Evolutionary conservation across 2,888 invertebrate genomes (phyloP).

Genomic region (Ectemnius lituratus): DNA sequence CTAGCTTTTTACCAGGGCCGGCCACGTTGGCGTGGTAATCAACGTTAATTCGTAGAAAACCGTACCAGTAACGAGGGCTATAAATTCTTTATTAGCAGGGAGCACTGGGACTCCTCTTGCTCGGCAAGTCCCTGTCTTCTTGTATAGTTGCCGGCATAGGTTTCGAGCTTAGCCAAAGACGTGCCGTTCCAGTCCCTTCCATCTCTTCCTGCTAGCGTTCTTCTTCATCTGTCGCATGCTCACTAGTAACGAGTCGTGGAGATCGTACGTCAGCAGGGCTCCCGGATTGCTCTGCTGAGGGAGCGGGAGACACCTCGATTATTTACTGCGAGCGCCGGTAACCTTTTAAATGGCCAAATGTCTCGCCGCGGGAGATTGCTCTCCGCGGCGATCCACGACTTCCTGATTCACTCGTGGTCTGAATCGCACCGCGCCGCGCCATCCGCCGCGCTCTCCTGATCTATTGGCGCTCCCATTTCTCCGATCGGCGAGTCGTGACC

Average conservation of each 20-base stretch:
- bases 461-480: too few relatives aligned
- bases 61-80: slow-evolving; percentile 75
- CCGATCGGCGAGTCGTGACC: slow-evolving; percentile 4
- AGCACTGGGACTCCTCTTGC: slow-evolving; percentile 27
- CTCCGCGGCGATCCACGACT: slow-evolving; percentile 38
- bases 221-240: slow-evolving; percentile 10
- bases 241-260: slow-evolving; percentile 46
- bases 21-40: slow-evolving; percentile 68
- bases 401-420: slow-evolving; percentile 30
- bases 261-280: slow-evolving; percentile 48
- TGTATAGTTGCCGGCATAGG: not conserved
- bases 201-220: slow-evolving; percentile 9
- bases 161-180: not conserved
- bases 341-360: slow-evolving; percentile 57
- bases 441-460: too few relatives aligned
- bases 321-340: slow-evolving; percentile 45
- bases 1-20: slow-evolving; percentile 62
- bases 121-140: not conserved
- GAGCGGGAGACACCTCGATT: slow-evolving; percentile 31
- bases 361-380: slow-evolving; percentile 29
- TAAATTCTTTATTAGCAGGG: slow-evolving; percentile 76
- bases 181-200: not conserved
- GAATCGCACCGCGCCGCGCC: not conserved
- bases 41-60: slow-evolving; percentile 77
- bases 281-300: slow-evolving; percentile 51